A percentile compares a stretch with the other conserved stretches of the same genome.
Conservation (phyloP, 2,888 invertebrate species). For the Chesias legatella region DNA sequence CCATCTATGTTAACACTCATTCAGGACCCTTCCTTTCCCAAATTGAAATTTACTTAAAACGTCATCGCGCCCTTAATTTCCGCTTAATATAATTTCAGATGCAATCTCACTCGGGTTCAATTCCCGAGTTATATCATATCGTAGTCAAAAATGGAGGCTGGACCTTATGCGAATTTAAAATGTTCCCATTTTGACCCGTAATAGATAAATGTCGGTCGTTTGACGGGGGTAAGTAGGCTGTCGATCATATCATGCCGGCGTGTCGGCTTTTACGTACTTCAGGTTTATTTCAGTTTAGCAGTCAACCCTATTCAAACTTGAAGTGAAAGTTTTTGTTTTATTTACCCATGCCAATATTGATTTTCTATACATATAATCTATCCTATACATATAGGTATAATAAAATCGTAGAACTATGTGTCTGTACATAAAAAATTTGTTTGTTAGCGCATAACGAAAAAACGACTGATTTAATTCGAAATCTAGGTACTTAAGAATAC, state of each 20-base stretch:
- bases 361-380: no score
- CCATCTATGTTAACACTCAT: conserved; percentile 39
- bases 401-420: no score
- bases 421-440: no score
- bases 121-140: conserved; percentile 38
- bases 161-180: conserved; percentile 27
- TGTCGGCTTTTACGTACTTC: conserved; percentile 23
- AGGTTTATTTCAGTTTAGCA: conserved; percentile 38
- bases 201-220: conserved; percentile 46
- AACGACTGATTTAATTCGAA: no score
- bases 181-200: conserved; percentile 38
- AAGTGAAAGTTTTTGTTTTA: conserved; percentile 9
- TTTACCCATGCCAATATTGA: no score
- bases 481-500: no score
- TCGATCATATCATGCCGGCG: conserved; percentile 35
- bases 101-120: conserved; percentile 66
- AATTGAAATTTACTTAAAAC: conserved; percentile 72
- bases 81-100: conserved; percentile 71
- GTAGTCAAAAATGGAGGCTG: conserved; percentile 25
- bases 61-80: conserved; percentile 68
- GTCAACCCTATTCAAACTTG: conserved; percentile 21
- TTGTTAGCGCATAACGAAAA: no score
- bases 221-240: conserved; percentile 45
- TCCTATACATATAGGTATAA: no score
- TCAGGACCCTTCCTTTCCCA: conserved; percentile 57